Percentiles rank a stretch among this genome's conserved stretches.
Conservation (phyloP, 2,888 invertebrate species). For the Cistogaster globosa region DNA sequence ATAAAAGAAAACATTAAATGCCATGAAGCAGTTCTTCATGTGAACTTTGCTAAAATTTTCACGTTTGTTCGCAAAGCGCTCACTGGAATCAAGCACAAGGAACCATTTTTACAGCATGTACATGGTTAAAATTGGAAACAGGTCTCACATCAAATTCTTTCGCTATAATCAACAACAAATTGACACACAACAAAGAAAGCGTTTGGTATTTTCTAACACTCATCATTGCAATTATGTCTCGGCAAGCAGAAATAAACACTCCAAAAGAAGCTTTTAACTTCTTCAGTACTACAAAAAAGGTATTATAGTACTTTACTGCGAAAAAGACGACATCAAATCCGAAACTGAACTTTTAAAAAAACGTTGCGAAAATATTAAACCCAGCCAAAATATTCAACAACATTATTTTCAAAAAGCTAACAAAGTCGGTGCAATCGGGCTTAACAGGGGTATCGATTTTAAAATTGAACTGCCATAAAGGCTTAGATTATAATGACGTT, state of each 20-base stretch:
- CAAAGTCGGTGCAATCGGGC: conserved; percentile 23
- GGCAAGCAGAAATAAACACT: no score
- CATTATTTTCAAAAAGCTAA: conserved; percentile 34
- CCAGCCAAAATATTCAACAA: conserved; percentile 26
- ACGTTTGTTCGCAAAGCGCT: conserved; percentile 28
- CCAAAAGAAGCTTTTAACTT: conserved; percentile 24
- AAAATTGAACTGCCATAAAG: conserved; percentile 34
- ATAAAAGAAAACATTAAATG: conserved; percentile 21
- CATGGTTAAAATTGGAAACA: conserved; percentile 9
- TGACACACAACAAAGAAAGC: conserved; percentile 43
- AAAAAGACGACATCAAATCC: conserved; percentile 34
- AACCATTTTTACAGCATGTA: conserved; percentile 41
- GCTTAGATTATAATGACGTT: conserved; percentile 34
- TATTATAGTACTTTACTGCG: not conserved
- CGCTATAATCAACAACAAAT: conserved; percentile 31
- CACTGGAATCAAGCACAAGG: conserved; percentile 28
- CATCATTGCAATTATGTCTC: no score
- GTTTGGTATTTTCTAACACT: conserved; percentile 39
- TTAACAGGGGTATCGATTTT: conserved; percentile 37
- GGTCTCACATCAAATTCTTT: conserved; percentile 38
- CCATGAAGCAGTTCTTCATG: conserved; percentile 11
- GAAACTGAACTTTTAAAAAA: conserved; percentile 35
- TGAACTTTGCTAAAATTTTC: conserved; percentile 41
- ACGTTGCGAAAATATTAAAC: conserved; percentile 34
- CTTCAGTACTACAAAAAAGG: conserved; percentile 16